Evolutionary conservation across 2,888 invertebrate genomes (phyloP), one percentile per base, ranked within the genome.

Genomic region (Polyploca ridens): DNA sequence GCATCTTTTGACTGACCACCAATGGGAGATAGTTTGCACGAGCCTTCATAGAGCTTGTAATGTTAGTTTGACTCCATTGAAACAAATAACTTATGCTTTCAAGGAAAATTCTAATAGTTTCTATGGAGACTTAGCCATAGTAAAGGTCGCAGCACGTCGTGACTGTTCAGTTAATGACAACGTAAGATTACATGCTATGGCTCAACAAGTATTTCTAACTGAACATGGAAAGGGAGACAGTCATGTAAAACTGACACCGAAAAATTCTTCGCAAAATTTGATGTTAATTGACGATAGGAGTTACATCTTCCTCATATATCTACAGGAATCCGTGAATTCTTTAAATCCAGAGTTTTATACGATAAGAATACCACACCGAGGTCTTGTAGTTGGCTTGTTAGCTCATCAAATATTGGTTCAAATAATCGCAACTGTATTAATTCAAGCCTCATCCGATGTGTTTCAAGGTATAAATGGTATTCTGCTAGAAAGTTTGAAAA

Each of bases 381-480:
- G 97, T 73, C 90, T 99, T 63, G 97, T 99, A 0, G 97, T 99
- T 4, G 98, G 98, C 3, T 95, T 99, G 66, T 87, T 99, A 72
- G 98, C 98, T 6, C 98, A 99, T 87, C 98, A 99, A 91, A 97
- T 99, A 95, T 93, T 99, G 63, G 95, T 99, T 44, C 99, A 99
- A 91, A 97, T 98, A 64, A 96, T 99, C 68, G 98, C 98, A 4
- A 97, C 97, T 77, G 94, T 99, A 16, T 93, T 99, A 19, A 95
- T 99, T 57, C 97, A 98, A 81, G 96, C 97, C 3, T 95, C 95
- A 0, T 93, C 95, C 14, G 95, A 96, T 72, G 94, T 96, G 14
- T 95, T 96, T 74, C 95, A 96, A 72, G 92, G 93, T 13, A 95
- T 96, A 33, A 95, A 95, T 75, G 94, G 95, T 78, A 96, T 96